Evolutionary conservation across 2,888 invertebrate genomes (phyloP), one percentile per base, ranked within the genome.

Genomic region (Tupiocoris notatus): DNA sequence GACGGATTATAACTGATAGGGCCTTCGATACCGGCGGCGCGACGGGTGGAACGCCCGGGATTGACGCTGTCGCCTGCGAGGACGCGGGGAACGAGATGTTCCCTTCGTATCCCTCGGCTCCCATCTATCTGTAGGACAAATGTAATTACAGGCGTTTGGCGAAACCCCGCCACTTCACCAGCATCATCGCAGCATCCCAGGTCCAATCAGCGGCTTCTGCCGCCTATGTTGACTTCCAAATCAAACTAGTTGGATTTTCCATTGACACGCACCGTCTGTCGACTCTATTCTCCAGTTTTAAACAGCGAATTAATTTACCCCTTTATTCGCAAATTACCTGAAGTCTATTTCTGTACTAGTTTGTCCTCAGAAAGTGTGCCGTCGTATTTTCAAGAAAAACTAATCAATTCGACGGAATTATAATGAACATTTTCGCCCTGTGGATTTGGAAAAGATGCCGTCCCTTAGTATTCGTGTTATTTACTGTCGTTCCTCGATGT

Each of bases 191-290:
- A 39, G 39, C 17, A 21, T 12, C 20, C 6, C 3, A 12, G 16
- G 63, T 63, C 63, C 63, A 63, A 63, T 63, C 63, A 63, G 63
- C 21, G 20, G 2, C 63, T 21, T 6, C 20, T 21, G 20, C 63
- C 21, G 63, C 20, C 22, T 21, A 2, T 63, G 21, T 39, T 63
- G 63, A 63, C 63, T 63, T 63, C 63, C 17, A 16, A 63, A 63
- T 63, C 63, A 63, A 63, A 63, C 63, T 17, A 63, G 63, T 21
- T 63, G 63, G 17, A 17, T 21, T 59, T 18, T 59, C 59, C 12
- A 39, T 39, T 39, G 39, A 39, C 39, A 39, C 39, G 39, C 39
- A 3, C 39, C 3, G 6, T 7, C 6, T 39, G 39, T 12, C 39
- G 39, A 7, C 3, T 39, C 39, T 3, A 12, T 39, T 39, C n/a